Percentiles rank a stretch among this genome's conserved stretches.
Evolutionary conservation across 2,888 invertebrate genomes (phyloP).

Genomic region (Himalopsyche japonica): DNA sequence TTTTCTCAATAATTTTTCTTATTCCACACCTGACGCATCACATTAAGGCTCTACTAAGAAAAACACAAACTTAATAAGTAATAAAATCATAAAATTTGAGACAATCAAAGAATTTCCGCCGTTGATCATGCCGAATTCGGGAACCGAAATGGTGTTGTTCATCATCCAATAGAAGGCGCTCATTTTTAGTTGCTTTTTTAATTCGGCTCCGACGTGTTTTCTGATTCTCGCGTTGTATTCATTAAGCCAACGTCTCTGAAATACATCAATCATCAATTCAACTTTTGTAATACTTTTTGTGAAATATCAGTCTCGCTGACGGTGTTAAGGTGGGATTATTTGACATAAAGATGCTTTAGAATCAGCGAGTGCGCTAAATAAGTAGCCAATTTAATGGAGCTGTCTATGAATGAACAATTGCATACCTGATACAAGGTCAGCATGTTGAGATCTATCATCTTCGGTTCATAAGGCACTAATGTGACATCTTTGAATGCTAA

Average conservation of each 20-base stretch:
- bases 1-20: not conserved
- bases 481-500: conserved; percentile 81
- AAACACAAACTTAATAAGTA: not conserved
- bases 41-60: not conserved
- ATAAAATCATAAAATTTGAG: conserved; percentile 17
- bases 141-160: conserved; percentile 74
- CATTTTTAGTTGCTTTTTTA: conserved; percentile 70
- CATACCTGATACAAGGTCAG: conserved; percentile 80
- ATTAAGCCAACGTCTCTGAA: conserved; percentile 78
- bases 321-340: no score
- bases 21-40: not conserved
- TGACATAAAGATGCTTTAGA: no score
- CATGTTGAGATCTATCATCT: conserved; percentile 76
- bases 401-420: conserved; percentile 9
- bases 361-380: not conserved
- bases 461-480: conserved; percentile 84
- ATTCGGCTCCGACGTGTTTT: conserved; percentile 71
- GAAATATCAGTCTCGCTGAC: no score
- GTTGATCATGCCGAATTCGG: conserved; percentile 53
- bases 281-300: not conserved
- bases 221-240: conserved; percentile 76
- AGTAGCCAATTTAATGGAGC: not conserved
- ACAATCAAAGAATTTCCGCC: conserved; percentile 12
- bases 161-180: conserved; percentile 83
- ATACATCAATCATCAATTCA: conserved; percentile 37